Conservation (phyloP, 2,888 invertebrate species). For the Aradus depressus region DNA sequence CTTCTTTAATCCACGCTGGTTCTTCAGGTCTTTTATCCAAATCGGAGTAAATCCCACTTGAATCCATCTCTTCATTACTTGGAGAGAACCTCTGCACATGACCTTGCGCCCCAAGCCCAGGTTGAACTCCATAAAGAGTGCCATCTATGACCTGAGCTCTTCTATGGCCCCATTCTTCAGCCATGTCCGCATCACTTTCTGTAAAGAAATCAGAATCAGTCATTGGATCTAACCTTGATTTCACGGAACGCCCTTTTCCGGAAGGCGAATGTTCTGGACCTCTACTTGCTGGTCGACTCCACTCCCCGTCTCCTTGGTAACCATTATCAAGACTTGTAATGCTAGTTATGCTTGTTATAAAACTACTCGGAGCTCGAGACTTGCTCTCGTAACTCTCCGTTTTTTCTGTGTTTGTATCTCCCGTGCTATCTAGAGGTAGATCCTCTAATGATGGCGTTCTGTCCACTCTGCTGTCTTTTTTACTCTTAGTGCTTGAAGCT, state of each 20-base stretch:
- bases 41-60: constrained; percentile 79
- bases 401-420: constrained; percentile 20
- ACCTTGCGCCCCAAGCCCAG: constrained; percentile 25
- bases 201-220: constrained; percentile 87
- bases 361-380: constrained; percentile 49
- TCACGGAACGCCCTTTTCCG: constrained; percentile 46
- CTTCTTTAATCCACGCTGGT: constrained; percentile 34
- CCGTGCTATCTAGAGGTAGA: constrained; percentile 54
- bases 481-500: constrained; percentile 26
- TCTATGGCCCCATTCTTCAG: constrained; percentile 55
- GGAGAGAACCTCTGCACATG: constrained; percentile 35
- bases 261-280: constrained; percentile 46
- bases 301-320: constrained; percentile 85
- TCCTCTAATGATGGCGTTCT: constrained; percentile 77
- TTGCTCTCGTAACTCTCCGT: constrained; percentile 17
- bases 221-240: constrained; percentile 52
- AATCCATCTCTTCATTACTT: constrained; percentile 74
- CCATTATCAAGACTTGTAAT: constrained; percentile 87
- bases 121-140: constrained; percentile 58
- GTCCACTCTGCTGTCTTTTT: constrained; percentile 28
- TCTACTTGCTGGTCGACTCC: constrained; percentile 74
- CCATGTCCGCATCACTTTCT: constrained; percentile 78
- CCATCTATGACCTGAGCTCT: constrained; percentile 80
- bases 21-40: constrained; percentile 64
- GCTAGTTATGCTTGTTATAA: constrained; percentile 79